These are phyloP conservation scores for Listrodromus nycthemerus DNA, from an alignment of 2,888 invertebrate genomes.

Conservation along the genomic window DNA sequence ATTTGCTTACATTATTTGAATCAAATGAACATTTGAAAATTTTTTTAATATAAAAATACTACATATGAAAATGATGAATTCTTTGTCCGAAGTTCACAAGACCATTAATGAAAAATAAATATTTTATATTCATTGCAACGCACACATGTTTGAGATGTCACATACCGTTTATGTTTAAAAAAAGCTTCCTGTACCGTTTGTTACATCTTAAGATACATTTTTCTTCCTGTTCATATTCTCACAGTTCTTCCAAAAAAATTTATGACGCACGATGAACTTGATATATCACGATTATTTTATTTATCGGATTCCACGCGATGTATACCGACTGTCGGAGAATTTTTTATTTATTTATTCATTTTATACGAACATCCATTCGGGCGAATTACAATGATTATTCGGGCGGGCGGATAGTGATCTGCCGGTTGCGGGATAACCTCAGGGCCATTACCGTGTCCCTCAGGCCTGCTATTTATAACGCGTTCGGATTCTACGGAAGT, in stretches of 20 bases:
- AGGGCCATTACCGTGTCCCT: constrained; percentile 46
- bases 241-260: neutral
- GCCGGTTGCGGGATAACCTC: constrained; percentile 37
- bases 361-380: constrained; percentile 16
- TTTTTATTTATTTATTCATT: constrained; percentile 12
- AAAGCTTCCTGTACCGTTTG: no score
- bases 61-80: no score
- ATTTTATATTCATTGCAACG: no score
- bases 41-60: no score
- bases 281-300: neutral
- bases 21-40: no score
- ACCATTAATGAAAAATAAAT: no score
- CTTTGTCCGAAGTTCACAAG: no score
- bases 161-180: no score
- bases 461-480: constrained; percentile 68
- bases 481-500: constrained; percentile 69
- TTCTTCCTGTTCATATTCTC: neutral
- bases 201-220: no score
- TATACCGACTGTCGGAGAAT: constrained; percentile 5
- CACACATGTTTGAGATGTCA: no score
- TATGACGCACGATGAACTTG: neutral
- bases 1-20: no score
- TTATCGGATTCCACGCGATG: neutral
- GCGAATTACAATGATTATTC: constrained; percentile 67
- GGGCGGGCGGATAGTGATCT: constrained; percentile 61